Percentiles rank a stretch among this genome's conserved stretches.
Conservation (phyloP, 2,113 vertebrate genomes). For the Cichladusa arquata region DNA sequence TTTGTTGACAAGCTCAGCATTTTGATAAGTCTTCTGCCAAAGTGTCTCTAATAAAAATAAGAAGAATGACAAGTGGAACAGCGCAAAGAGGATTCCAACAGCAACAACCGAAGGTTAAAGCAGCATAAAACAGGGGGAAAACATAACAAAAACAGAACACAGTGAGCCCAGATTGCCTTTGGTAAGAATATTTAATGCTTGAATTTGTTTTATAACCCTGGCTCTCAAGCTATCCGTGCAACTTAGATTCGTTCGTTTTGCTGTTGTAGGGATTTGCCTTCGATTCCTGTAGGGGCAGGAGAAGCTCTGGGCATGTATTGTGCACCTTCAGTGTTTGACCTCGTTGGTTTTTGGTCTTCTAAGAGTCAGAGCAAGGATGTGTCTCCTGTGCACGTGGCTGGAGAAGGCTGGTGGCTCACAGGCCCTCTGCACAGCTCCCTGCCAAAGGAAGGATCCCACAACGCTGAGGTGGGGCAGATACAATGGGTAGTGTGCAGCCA, state of each 20-base stretch:
- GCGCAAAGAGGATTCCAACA: slow-evolving; percentile 26
- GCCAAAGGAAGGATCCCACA: neutral
- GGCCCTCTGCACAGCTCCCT: neutral
- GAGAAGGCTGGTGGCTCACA: neutral
- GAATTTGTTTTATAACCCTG: slow-evolving; percentile 21
- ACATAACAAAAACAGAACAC: slow-evolving; percentile 51
- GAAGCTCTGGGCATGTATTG: neutral
- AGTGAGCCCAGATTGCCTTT: slow-evolving; percentile 40
- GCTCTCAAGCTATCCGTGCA: neutral
- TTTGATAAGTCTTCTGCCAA: slow-evolving; percentile 69
- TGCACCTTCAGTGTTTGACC: neutral
- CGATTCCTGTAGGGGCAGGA: neutral
- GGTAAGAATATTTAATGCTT: slow-evolving; percentile 33
- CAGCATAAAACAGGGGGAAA: slow-evolving; percentile 51
- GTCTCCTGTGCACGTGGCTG: neutral
- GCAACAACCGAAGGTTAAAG: slow-evolving; percentile 66
- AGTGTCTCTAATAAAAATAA: slow-evolving; percentile 62
- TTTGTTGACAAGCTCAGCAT: slow-evolving; percentile 65
- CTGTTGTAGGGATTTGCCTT: neutral
- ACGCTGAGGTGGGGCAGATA: neutral
- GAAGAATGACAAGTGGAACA: slow-evolving; percentile 60
- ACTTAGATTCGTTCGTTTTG: neutral
- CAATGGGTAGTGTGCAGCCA: neutral
- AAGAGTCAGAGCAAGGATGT: neutral
- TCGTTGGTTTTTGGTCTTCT: neutral